These are phyloP conservation scores for Virgularia gustaviana DNA, from an alignment of 92 coral and sea anemone genomes.

Conservation along the genomic window DNA sequence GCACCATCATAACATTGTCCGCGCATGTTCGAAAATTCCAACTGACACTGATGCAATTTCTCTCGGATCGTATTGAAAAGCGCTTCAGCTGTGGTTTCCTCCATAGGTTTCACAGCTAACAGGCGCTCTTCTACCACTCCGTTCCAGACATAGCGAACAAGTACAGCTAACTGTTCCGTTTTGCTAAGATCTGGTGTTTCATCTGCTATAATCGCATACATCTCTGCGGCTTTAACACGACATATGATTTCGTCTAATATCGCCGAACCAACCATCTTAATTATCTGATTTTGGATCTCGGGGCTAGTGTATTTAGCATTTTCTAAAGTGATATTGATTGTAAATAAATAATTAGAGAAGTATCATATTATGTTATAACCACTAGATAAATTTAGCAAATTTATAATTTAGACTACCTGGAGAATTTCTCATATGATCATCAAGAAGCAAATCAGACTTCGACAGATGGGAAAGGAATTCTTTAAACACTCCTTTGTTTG, in stretches of 20 bases:
- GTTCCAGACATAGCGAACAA: constrained; percentile 11
- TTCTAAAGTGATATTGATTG: too few relatives aligned
- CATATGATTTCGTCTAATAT: constrained; percentile 12
- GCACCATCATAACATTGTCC: constrained; percentile 62
- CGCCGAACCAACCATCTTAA: constrained; percentile 1
- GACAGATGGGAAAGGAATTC: constrained; percentile 7
- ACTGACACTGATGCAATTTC: constrained; percentile 29
- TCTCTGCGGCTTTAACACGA: constrained; percentile 7
- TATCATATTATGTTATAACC: too few relatives aligned
- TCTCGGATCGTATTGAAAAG: constrained; percentile 2
- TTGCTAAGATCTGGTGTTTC: neutral
- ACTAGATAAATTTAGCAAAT: too few relatives aligned
- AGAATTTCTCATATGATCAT: neutral
- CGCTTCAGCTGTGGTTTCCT: constrained; percentile 20
- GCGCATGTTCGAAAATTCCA: constrained; percentile 34
- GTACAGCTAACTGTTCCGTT: constrained; percentile 22
- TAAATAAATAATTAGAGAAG: too few relatives aligned
- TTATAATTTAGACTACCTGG: neutral
- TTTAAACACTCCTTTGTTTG: constrained; percentile 19
- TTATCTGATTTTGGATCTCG: constrained; percentile 20
- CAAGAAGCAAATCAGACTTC: constrained; percentile 9
- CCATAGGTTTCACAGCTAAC: constrained; percentile 8
- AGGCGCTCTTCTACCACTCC: constrained; percentile 20
- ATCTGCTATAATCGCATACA: constrained; percentile 12
- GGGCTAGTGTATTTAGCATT: constrained; percentile 11